Evolutionary conservation across 1,140 invertebrate genomes (phyloP), one percentile per base, ranked within the genome.

Genomic region (Magallana ariakensis): DNA sequence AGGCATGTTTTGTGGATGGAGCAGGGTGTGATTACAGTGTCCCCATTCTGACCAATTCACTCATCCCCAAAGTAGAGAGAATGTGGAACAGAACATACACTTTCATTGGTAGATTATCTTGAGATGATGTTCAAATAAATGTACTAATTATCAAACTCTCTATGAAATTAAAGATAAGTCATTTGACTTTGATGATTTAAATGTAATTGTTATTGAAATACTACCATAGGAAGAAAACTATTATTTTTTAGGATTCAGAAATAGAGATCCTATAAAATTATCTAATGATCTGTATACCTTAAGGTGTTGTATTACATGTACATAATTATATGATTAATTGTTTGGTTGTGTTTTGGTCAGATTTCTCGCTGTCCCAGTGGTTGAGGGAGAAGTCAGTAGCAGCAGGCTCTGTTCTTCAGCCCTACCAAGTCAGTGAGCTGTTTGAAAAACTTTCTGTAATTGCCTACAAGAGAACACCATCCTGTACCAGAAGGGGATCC

Each of bases 51-150:
- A 58, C 75, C 16, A 82, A 57, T 62, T 54, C 80, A 19, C 57
- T 57, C 22, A 58, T 86, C 13, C 85, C 85, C 33, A 81, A 86
- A 33, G 54, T 80, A 22, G 56, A 86, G 22, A 81, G 85, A 58
- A 86, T 57, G 22, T 86, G 85, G 85, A 57, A 86, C 62, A 80
- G 55, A n/a, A 66, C 15, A 4, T 86, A 82, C 7, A 22, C 80
- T 7, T 54, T 55, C 15, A 82, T 10, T 1, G 80, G 80, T 82
- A 82, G 15, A 19, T 62, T 0, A 62, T 62, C 33, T 46, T 46
- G 33, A 46, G 33, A 46, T 46, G 5, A 46, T 46, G 33, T 46
- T 46, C 33, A 46, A 46, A 46, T 46, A 4, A 4, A 46, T 46
- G 33, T 0, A 3, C 2, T 4, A 46, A 46, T 46, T 33, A 46